phyloP scores from a whole-genome alignment of 2,888 invertebrate genomes.

The Pammene fasciana region DNA sequence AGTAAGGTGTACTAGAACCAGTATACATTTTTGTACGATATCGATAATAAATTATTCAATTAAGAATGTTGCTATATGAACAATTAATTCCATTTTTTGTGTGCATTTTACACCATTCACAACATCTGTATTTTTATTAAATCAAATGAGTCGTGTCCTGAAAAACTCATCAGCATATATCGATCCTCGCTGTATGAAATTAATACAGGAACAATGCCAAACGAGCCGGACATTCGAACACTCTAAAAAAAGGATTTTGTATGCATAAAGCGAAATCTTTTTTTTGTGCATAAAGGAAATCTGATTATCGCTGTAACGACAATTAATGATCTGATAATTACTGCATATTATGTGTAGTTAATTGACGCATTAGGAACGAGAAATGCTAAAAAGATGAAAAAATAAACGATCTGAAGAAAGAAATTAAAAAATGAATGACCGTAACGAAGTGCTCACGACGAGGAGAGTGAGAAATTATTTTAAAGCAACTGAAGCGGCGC shows the following conservation, averaged over 20 bases:
- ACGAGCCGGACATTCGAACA: constrained; percentile 17
- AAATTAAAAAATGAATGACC: constrained; percentile 72
- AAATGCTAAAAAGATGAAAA: constrained; percentile 57
- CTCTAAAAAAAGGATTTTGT: constrained; percentile 30
- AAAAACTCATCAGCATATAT: constrained; percentile 12
- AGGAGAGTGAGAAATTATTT: constrained; percentile 71
- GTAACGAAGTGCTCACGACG: constrained; percentile 66
- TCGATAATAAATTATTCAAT: too few relatives aligned
- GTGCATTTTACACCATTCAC: not conserved
- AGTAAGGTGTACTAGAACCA: too few relatives aligned
- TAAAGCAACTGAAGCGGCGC: constrained; percentile 65
- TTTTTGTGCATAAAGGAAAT: constrained; percentile 32
- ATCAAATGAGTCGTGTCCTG: not conserved
- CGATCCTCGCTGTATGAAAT: constrained; percentile 18
- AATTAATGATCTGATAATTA: constrained; percentile 11
- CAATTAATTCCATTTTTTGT: too few relatives aligned
- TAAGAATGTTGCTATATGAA: too few relatives aligned
- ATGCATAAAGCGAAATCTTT: constrained; percentile 25
- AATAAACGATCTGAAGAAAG: constrained; percentile 63
- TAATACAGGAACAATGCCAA: constrained; percentile 14
- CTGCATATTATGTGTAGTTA: constrained; percentile 44
- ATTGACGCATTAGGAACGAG: constrained; percentile 61
- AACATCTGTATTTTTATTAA: not conserved
- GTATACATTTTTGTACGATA: too few relatives aligned
- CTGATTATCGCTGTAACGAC: constrained; percentile 10